These are phyloP conservation scores for Deilephila porcellus DNA, from an alignment of 2,888 invertebrate genomes.

Conservation along the genomic window DNA sequence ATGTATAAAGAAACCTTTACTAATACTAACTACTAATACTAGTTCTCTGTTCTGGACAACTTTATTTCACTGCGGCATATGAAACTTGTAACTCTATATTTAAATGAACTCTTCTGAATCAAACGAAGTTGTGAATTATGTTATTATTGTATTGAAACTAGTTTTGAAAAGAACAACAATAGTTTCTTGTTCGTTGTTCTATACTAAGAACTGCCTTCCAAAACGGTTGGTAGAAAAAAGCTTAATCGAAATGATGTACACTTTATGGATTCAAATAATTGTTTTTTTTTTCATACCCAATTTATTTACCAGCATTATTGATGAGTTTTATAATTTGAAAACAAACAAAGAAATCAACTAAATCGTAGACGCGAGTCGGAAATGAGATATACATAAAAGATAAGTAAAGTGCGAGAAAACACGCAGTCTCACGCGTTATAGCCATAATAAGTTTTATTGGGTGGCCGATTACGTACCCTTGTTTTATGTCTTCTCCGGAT, in stretches of 20 bases:
- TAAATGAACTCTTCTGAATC: too few relatives aligned
- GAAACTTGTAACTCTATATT: too few relatives aligned
- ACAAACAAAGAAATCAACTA: conserved; percentile 33
- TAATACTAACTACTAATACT: too few relatives aligned
- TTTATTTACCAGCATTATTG: background rate
- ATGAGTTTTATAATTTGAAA: conserved; percentile 15
- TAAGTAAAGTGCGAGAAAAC: conserved; percentile 49
- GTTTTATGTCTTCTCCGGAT: conserved; percentile 45
- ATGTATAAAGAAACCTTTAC: too few relatives aligned
- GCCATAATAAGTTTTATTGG: conserved; percentile 51
- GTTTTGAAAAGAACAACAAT: background rate
- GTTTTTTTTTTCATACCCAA: background rate
- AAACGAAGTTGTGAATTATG: background rate
- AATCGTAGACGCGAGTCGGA: conserved; percentile 41
- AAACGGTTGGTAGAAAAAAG: too few relatives aligned
- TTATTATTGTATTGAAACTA: background rate
- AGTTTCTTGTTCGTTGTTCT: too few relatives aligned
- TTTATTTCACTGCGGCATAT: too few relatives aligned
- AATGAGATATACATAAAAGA: conserved; percentile 63
- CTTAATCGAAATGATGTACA: too few relatives aligned
- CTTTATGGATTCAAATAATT: too few relatives aligned
- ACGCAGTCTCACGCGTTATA: conserved; percentile 42
- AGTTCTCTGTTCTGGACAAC: too few relatives aligned
- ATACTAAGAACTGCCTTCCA: too few relatives aligned
- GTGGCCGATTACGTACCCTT: conserved; percentile 39